Percentiles rank a stretch among this genome's conserved stretches.
Evolutionary conservation across 2,113 vertebrate genomes (phyloP).

Genomic region (Tapirus terrestris): DNA sequence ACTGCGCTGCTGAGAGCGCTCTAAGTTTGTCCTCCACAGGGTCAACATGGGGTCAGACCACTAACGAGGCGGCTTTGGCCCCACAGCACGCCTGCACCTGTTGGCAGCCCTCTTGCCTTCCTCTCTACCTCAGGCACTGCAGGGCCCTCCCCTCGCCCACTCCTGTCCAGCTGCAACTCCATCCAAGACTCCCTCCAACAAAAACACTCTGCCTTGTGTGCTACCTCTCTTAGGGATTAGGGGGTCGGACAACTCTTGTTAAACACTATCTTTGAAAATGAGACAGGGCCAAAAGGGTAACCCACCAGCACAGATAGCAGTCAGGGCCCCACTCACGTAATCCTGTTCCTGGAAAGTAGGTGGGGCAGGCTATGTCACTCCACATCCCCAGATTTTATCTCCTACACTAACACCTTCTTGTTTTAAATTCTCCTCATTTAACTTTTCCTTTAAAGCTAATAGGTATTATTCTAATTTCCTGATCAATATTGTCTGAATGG

Average conservation of each 20-base stretch:
- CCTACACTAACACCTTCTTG: not conserved
- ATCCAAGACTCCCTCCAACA: not conserved
- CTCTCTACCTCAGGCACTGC: not conserved
- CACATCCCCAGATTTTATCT: not conserved
- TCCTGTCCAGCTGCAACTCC: not conserved
- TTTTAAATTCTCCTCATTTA: not conserved
- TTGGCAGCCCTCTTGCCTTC: not conserved
- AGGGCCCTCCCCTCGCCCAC: rapidly evolving
- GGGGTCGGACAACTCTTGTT: not conserved
- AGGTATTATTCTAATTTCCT: not conserved
- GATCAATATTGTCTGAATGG: not conserved
- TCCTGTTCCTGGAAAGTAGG: not conserved
- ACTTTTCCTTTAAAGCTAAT: not conserved
- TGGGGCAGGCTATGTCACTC: rapidly evolving
- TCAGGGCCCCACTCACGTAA: no score
- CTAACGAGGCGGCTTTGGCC: not conserved
- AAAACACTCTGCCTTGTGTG: not conserved
- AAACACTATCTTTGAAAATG: not conserved
- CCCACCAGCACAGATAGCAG: not conserved
- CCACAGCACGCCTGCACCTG: rapidly evolving
- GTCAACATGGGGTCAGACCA: not conserved
- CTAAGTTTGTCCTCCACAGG: no score
- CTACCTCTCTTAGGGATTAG: not conserved
- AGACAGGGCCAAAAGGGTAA: not conserved
- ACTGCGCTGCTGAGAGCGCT: not conserved